Evolutionary conservation across 2,888 invertebrate species (phyloP).

Genomic region (Serripes groenlandicus): DNA sequence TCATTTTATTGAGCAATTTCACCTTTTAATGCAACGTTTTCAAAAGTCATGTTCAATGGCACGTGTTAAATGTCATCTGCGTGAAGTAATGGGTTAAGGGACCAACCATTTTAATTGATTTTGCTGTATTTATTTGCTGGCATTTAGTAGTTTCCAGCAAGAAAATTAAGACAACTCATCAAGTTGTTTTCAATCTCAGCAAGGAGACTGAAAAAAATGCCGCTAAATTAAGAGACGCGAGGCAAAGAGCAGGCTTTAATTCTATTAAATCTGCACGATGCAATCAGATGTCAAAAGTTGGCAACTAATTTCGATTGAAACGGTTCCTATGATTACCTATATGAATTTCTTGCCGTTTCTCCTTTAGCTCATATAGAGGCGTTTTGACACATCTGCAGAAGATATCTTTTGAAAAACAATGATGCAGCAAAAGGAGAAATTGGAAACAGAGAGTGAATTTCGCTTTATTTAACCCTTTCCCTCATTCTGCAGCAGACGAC

Average conservation of each 20-base stretch:
- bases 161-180: slow-evolving; percentile 23
- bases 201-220: slow-evolving; percentile 6
- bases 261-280: slow-evolving; percentile 31
- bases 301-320: slow-evolving; percentile 26
- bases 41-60: too few relatives aligned
- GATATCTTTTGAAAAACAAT: not conserved
- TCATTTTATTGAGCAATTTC: too few relatives aligned
- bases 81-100: too few relatives aligned
- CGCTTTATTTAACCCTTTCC: not conserved
- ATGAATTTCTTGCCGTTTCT: not conserved
- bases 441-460: not conserved
- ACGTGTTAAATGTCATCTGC: too few relatives aligned
- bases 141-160: slow-evolving; percentile 17
- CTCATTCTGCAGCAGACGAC: too few relatives aligned
- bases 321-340: slow-evolving; percentile 22
- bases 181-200: slow-evolving; percentile 10
- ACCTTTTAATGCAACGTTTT: too few relatives aligned
- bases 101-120: slow-evolving; percentile 28
- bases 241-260: slow-evolving; percentile 28
- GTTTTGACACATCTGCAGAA: not conserved
- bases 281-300: slow-evolving; percentile 30
- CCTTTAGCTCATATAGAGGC: not conserved
- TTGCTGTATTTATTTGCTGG: slow-evolving; percentile 22
- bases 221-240: slow-evolving; percentile 28
- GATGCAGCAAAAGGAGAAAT: not conserved